Evolutionary conservation across 2,113 vertebrate species (phyloP).

Genomic region (Cyrtonyx montezumae): DNA sequence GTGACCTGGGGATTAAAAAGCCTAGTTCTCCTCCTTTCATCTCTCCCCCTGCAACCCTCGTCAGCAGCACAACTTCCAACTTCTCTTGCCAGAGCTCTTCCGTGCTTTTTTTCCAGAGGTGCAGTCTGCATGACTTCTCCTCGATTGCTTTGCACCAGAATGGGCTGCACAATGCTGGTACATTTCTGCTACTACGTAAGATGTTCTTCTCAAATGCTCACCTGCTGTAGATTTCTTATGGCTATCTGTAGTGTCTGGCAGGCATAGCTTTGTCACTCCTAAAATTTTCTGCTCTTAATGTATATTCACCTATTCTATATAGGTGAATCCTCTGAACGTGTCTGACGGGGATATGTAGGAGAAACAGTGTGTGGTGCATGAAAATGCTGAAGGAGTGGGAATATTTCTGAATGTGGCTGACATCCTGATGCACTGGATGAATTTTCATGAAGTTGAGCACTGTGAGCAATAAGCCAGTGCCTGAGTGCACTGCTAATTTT

Average conservation of each 20-base stretch:
- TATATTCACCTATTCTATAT: not conserved
- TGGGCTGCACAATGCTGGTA: not conserved
- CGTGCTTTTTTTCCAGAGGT: not conserved
- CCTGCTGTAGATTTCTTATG: not conserved
- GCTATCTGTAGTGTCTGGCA: not conserved
- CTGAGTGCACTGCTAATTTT: not conserved
- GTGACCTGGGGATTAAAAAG: not conserved
- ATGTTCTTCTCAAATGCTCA: not conserved
- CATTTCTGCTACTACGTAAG: fast-evolving
- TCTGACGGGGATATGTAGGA: not conserved
- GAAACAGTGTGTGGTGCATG: not conserved
- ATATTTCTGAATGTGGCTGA: constrained; percentile 47
- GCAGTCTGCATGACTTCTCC: not conserved
- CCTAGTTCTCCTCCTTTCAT: not conserved
- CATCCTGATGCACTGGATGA: not conserved
- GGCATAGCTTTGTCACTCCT: not conserved
- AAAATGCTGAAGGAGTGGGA: constrained; percentile 45
- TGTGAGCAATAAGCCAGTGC: not conserved
- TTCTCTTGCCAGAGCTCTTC: not conserved
- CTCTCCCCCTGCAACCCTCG: fast-evolving
- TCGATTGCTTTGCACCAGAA: not conserved
- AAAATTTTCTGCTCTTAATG: not conserved
- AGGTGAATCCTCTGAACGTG: not conserved
- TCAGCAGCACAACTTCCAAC: not conserved
- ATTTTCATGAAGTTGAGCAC: not conserved